Conservation (phyloP, 1,140 invertebrate species). For the Ceratina australensis region DNA sequence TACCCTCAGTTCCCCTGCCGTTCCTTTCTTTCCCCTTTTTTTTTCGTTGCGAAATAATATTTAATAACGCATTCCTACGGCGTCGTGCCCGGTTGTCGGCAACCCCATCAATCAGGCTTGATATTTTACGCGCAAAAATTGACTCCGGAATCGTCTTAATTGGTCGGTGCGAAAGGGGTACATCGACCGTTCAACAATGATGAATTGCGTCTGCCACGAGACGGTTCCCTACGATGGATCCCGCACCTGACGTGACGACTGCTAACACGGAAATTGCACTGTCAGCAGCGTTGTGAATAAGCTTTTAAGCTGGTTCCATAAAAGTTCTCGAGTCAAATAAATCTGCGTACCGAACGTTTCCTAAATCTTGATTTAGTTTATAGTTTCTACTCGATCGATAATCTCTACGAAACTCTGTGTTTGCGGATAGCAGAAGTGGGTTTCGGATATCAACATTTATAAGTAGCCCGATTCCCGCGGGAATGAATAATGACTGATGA, state of each 20-base stretch:
- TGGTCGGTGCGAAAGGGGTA: neutral
- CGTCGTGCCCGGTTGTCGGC: neutral
- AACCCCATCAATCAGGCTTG: constrained; percentile 8
- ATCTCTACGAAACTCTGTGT: no score
- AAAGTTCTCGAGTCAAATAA: no score
- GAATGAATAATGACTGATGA: constrained; percentile 69
- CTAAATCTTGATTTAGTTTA: no score
- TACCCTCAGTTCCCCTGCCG: neutral
- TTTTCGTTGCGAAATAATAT: constrained; percentile 32
- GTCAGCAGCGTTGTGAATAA: no score
- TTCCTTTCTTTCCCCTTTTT: neutral
- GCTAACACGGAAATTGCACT: constrained; percentile 4
- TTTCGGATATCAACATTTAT: no score
- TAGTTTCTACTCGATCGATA: no score
- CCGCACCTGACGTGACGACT: neutral
- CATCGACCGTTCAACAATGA: constrained; percentile 20
- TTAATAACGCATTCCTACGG: constrained; percentile 36
- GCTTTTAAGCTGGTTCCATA: neutral
- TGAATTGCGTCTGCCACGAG: constrained; percentile 7
- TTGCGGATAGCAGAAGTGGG: no score
- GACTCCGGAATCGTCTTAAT: constrained; percentile 43
- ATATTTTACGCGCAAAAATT: constrained; percentile 31
- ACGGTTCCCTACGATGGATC: neutral
- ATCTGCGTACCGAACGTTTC: no score
- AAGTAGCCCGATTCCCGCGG: constrained; percentile 53